Conservation (phyloP, 2,888 invertebrate species). For the Odontothrips loti region DNA sequence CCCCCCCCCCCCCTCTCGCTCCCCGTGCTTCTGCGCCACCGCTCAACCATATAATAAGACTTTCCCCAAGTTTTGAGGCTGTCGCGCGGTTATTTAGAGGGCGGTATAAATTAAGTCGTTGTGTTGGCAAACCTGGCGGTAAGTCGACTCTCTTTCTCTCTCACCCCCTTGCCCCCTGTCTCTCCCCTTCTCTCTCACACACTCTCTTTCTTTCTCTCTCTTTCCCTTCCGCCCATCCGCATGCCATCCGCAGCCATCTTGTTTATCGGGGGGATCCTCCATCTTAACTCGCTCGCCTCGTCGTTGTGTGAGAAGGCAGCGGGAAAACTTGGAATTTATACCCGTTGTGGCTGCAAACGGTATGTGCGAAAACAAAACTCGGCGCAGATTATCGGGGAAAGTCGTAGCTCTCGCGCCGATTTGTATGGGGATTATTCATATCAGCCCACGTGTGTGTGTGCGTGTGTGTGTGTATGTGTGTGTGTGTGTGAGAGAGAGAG, state of each 20-base stretch:
- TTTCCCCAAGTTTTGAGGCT: constrained; percentile 23
- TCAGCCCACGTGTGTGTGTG: background rate
- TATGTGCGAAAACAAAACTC: background rate
- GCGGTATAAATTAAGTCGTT: constrained; percentile 25
- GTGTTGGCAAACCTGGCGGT: constrained; percentile 13
- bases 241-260: constrained; percentile 18
- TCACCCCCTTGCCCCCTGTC: background rate
- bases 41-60: constrained; percentile 21
- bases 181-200: no score
- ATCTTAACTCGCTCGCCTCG: background rate
- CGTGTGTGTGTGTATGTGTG: background rate
- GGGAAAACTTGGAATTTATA: constrained; percentile 7
- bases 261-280: background rate
- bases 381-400: background rate
- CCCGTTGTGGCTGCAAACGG: no score
- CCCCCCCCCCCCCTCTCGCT: background rate
- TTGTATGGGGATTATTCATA: background rate
- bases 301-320: background rate
- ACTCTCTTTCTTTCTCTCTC: no score
- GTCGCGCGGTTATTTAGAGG: constrained; percentile 25
- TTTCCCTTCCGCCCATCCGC: background rate
- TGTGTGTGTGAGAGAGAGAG: no score
- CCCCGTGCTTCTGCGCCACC: constrained; percentile 4
- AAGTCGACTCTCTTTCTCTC: background rate
- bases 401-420: no score